Evolutionary conservation across 2,888 invertebrate species (phyloP), one percentile per base, ranked within the genome.

Genomic region (Yponomeuta malinellus): DNA sequence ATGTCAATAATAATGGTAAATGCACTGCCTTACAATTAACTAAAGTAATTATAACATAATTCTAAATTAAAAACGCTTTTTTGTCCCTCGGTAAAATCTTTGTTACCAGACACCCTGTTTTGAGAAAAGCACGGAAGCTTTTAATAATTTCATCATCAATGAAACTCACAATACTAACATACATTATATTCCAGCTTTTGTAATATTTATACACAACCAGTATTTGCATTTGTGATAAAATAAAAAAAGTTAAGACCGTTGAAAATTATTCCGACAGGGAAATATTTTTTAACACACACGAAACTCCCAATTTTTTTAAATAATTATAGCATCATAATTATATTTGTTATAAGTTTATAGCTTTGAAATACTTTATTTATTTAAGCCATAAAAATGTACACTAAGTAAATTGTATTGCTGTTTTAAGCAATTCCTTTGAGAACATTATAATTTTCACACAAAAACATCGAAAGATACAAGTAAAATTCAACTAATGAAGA

Each of bases 21-120:
- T 74, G 86, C 90, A 92, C 91, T 92, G 91, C 91, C 91, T 90
- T 91, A 90, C 82, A 84, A 85, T 79, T 90, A 89, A 88, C 88
- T 87, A 85, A 82, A 78, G 79, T 80, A 71, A 71, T 65, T 29
- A 43, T 33, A 67, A 67, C 10, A 37, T 52, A 68, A 52, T 52
- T 52, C 10, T 68, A 52, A 31, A 48, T n/a, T 29, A 29, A 52
- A 33, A 68, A 31, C 31, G 52, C 68, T 65, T 31, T 65, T 15
- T 15, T 1, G 52, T 12, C 12, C 3, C 15, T 43, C 43, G 6
- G 8, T 43, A 43, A 43, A 3, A 15, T 59, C 12, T 0, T 59
- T 15, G 15, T 15, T 59, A 59, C 52, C 15, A 43, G 15, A 59
- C 15, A 15, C 6, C 52, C 2, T 52, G 52, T 15, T 59, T 67